Conservation (phyloP, 1,140 invertebrate species). For the Zaprionus taronus region DNA sequence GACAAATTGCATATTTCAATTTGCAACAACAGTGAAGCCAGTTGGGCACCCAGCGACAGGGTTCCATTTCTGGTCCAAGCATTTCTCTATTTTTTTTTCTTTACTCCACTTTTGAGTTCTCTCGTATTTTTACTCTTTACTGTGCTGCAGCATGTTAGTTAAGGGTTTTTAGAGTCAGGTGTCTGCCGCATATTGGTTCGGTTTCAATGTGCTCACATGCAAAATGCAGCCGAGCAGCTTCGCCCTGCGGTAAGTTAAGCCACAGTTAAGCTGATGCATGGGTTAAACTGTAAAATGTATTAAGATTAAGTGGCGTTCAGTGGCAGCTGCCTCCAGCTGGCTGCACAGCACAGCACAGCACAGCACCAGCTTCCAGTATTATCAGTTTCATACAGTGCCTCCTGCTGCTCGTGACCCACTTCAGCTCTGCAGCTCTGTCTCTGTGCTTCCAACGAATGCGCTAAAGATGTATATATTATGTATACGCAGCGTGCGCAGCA, state of each 20-base stretch:
- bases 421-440: background rate
- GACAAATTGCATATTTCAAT: conserved; percentile 83
- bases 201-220: conserved; percentile 68
- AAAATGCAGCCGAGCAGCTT: conserved; percentile 34
- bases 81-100: conserved; percentile 25
- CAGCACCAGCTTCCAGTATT: conserved; percentile 30
- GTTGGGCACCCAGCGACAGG: conserved; percentile 33
- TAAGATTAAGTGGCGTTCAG: conserved; percentile 77
- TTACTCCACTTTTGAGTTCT: background rate
- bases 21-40: conserved; percentile 73
- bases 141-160: conserved; percentile 40
- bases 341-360: background rate
- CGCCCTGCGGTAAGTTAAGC: conserved; percentile 64
- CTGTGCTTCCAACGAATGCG: background rate
- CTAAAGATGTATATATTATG: conserved; percentile 53
- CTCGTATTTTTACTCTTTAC: conserved; percentile 1
- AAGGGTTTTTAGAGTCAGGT: conserved; percentile 69
- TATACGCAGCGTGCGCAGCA: conserved; percentile 37
- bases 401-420: conserved; percentile 5
- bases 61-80: conserved; percentile 56
- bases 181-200: conserved; percentile 78
- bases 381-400: conserved; percentile 25
- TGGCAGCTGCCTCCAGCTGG: conserved; percentile 26
- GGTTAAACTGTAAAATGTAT: conserved; percentile 80
- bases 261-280: conserved; percentile 76